Evolutionary conservation across 1,140 invertebrate genomes (phyloP), one percentile per base, ranked within the genome.

Genomic region (Scaptomyza hsui): DNA sequence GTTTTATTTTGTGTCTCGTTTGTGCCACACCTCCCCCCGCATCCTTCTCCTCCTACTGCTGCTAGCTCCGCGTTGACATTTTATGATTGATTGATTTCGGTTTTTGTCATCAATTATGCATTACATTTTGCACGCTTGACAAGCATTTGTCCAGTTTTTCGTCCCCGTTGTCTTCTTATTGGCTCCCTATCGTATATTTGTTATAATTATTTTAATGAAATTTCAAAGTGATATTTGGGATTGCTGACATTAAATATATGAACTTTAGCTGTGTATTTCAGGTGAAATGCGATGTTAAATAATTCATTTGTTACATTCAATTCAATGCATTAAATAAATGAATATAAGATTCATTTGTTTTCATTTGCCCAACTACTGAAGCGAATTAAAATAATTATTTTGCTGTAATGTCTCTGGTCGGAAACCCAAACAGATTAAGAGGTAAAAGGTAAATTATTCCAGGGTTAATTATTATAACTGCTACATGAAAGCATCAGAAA

Each of bases 1-100:
- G 18, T 56, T 60, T 48, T 57, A 53, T 53, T 37, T 26, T 42
- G 12, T 64, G 42, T 19, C 32, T 47, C 13, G n/a, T 16, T 21
- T 35, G 24, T 48, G 45, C 13, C 39, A 47, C 9, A 19, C 29
- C 37, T 15, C n/a, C n/a, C n/a, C n/a, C n/a, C n/a, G n/a, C n/a
- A n/a, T n/a, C n/a, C n/a, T n/a, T n/a, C n/a, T n/a, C 6, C 16
- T 26, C 24, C 19, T 21, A 4, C 4, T 21, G 26, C 26, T 35
- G 4, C 44, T 1, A n/a, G n/a, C n/a, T n/a, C n/a, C 15, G 15
- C 12, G 57, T 63, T 86, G 81, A 80, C 81, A 80, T 77, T 85
- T 86, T 76, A 80, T 85, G 81, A 85, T 85, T 85, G 81, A 85
- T 85, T 85, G 81, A 80, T 85, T 85, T 86, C 69, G 79, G 81